Conservation (phyloP, 2,888 invertebrate genomes). For the Cephus nigrinus region DNA sequence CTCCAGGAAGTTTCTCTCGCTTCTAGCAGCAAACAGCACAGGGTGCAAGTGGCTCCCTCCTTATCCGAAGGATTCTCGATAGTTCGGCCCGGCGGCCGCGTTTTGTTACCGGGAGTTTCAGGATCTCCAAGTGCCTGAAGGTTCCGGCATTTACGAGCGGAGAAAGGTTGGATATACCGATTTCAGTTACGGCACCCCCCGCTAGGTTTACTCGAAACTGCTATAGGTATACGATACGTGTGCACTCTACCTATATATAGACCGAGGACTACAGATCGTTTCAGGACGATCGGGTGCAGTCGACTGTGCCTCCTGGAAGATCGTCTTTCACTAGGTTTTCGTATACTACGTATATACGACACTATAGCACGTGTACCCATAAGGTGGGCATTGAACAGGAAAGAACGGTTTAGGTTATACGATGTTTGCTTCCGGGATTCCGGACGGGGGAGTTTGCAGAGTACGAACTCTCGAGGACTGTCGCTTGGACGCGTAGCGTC, state of each 20-base stretch:
- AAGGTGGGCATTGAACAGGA: constrained; percentile 1
- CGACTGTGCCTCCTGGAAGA: background rate
- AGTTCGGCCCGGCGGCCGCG: background rate
- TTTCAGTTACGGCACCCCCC: background rate
- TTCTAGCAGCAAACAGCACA: background rate
- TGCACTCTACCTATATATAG: background rate
- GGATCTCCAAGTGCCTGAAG: background rate
- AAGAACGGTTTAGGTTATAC: constrained; percentile 6
- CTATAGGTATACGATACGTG: background rate
- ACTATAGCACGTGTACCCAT: background rate
- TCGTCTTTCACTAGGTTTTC: background rate
- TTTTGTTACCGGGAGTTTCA: background rate
- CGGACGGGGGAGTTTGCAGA: background rate
- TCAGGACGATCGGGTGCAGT: background rate
- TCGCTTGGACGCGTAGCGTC: constrained; percentile 2
- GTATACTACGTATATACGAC: background rate
- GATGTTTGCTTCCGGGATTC: constrained; percentile 4
- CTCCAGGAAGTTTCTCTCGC: background rate
- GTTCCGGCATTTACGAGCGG: background rate
- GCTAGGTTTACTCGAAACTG: background rate
- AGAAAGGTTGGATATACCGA: background rate
- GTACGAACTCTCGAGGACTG: background rate
- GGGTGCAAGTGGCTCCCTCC: background rate
- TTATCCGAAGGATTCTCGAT: background rate
- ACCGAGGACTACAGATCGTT: background rate